Conservation (phyloP, 2,113 vertebrate species). For the Myanophis thanlyinensis region DNA sequence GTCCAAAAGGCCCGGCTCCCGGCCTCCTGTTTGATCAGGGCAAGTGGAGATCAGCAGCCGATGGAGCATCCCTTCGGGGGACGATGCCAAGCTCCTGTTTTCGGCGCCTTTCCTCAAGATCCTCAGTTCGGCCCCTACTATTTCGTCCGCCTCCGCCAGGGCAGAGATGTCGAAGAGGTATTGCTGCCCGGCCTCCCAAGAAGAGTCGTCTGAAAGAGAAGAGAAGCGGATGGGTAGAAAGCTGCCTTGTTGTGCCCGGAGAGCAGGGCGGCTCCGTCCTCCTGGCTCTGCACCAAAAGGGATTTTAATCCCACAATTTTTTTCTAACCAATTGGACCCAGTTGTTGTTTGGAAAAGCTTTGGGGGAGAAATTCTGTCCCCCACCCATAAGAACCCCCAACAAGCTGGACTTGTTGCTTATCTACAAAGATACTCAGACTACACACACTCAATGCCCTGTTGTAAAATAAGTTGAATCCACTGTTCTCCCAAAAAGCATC, state of each 20-base stretch:
- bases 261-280: not conserved
- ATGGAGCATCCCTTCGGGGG: constrained; percentile 63
- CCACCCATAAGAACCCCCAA: too few species aligned
- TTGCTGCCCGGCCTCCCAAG: constrained; percentile 50
- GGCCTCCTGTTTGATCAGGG: not conserved
- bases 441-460: not conserved
- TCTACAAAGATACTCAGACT: not conserved
- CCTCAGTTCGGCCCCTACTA: constrained; percentile 78
- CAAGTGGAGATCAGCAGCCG: constrained; percentile 77
- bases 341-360: not conserved
- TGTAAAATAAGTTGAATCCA: not conserved
- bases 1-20: constrained; percentile 63
- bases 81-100: constrained; percentile 53
- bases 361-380: not conserved
- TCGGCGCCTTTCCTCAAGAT: constrained; percentile 67
- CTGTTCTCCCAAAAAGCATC: not conserved
- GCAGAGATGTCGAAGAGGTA: constrained; percentile 83
- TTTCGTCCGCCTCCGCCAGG: constrained; percentile 72
- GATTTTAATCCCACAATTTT: not conserved
- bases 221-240: not conserved
- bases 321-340: not conserved
- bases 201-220: not conserved
- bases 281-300: not conserved
- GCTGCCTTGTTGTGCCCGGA: not conserved
- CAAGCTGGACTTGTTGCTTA: not conserved